A percentile compares a stretch with the other conserved stretches of the same genome.
Evolutionary conservation across 2,797 vertebrate genomes (phyloP).

Genomic region (Cirrhinus mrigala): DNA sequence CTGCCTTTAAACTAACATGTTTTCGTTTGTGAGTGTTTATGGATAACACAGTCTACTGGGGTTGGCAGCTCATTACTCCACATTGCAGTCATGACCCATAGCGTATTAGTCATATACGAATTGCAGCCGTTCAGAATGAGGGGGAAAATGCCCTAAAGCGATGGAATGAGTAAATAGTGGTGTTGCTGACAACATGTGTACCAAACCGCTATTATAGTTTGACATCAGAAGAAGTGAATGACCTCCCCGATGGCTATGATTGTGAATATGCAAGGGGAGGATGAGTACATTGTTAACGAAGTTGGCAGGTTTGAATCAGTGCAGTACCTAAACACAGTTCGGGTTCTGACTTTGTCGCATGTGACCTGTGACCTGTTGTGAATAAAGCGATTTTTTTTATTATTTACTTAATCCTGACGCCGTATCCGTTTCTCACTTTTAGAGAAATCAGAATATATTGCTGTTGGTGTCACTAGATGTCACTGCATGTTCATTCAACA

Average conservation of each 20-base stretch:
- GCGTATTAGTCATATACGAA: constrained; percentile 41
- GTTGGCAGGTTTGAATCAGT: constrained; percentile 3
- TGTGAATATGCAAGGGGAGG: constrained; percentile 6
- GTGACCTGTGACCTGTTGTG: neutral
- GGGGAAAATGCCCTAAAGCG: neutral
- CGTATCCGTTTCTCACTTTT: neutral
- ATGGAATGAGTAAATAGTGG: constrained; percentile 21
- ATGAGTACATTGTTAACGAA: neutral
- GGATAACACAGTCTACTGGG: constrained; percentile 41
- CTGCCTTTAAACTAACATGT: constrained; percentile 37
- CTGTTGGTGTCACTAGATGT: constrained; percentile 30
- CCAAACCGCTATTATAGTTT: constrained; percentile 18
- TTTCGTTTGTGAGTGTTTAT: constrained; percentile 38
- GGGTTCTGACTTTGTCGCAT: neutral
- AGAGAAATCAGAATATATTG: neutral
- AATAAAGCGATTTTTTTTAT: neutral
- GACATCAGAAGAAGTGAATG: constrained; percentile 27
- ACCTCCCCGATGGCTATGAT: constrained; percentile 37
- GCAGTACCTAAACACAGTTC: neutral
- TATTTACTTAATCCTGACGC: neutral
- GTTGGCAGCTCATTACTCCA: constrained; percentile 44
- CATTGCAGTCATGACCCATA: constrained; percentile 32
- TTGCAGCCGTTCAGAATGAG: constrained; percentile 9
- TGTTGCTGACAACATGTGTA: constrained; percentile 7
- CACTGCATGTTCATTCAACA: neutral